Conservation (phyloP, 2,888 invertebrate species). For the Pammene aurita region DNA sequence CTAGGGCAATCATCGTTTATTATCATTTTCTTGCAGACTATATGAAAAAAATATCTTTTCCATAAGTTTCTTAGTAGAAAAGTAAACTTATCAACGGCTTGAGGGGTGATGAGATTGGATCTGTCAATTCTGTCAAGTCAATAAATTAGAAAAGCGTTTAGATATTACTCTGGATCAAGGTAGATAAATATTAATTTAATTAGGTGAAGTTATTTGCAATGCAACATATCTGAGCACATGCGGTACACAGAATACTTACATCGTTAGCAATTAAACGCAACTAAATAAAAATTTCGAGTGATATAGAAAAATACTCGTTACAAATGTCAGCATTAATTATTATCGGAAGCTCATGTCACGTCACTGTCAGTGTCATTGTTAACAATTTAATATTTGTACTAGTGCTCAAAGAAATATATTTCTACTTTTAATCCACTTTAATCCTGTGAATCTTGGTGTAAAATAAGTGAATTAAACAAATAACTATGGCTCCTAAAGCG, state of each 20-base stretch:
- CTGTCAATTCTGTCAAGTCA: conserved; percentile 10
- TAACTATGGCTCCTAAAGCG: conserved; percentile 76
- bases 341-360: not conserved
- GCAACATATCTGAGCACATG: no score
- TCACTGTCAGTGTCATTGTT: conserved; percentile 7
- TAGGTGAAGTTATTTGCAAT: no score
- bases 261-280: no score
- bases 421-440: conserved; percentile 24
- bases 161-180: not conserved
- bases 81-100: conserved; percentile 25
- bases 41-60: not conserved
- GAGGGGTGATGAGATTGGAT: conserved; percentile 4
- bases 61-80: conserved; percentile 14
- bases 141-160: not conserved
- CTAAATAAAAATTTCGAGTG: no score
- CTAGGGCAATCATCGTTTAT: conserved; percentile 67
- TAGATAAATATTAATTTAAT: no score
- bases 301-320: not conserved
- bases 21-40: conserved; percentile 46
- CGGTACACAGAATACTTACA: no score
- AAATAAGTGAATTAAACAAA: conserved; percentile 26
- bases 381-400: conserved; percentile 11
- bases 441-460: conserved; percentile 26
- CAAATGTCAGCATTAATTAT: not conserved
- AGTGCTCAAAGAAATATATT: conserved; percentile 15